A percentile compares a stretch with the other conserved stretches of the same genome.
These are phyloP conservation scores for Ptychodera flava DNA, from an alignment of 35 echinoderm and acorn worm species.

Conservation along the genomic window DNA sequence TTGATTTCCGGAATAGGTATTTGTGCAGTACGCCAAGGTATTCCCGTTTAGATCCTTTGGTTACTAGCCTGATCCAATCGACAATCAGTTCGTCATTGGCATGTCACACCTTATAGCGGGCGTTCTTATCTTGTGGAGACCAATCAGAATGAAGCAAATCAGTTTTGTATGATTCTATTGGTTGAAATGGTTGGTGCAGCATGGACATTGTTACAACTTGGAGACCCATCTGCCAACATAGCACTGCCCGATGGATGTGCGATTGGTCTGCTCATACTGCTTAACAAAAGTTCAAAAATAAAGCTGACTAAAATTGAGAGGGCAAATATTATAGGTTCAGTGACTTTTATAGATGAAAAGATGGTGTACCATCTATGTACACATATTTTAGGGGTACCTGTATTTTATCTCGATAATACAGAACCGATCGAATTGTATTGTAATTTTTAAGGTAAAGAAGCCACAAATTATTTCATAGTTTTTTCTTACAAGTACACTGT, in stretches of 20 bases:
- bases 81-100: neutral
- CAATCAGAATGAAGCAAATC: neutral
- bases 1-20: too few relatives aligned
- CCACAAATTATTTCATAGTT: too few relatives aligned
- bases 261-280: neutral
- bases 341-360: too few relatives aligned
- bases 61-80: neutral
- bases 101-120: neutral
- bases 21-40: neutral
- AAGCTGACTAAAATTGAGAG: too few relatives aligned
- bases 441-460: too few relatives aligned
- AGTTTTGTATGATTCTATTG: neutral
- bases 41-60: neutral
- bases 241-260: neutral
- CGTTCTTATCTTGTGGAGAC: neutral
- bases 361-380: too few relatives aligned
- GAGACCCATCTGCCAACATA: neutral
- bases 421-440: too few relatives aligned
- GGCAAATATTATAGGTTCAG: too few relatives aligned
- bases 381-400: too few relatives aligned
- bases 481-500: too few relatives aligned
- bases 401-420: too few relatives aligned
- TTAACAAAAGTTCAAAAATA: neutral
- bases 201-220: neutral
- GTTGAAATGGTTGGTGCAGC: neutral